Base-by-base conservation (phyloP, 30 jellyfish, hydroid and myxozoan genomes). In the Aurelia aurita complex sp. Pacific region DNA sequence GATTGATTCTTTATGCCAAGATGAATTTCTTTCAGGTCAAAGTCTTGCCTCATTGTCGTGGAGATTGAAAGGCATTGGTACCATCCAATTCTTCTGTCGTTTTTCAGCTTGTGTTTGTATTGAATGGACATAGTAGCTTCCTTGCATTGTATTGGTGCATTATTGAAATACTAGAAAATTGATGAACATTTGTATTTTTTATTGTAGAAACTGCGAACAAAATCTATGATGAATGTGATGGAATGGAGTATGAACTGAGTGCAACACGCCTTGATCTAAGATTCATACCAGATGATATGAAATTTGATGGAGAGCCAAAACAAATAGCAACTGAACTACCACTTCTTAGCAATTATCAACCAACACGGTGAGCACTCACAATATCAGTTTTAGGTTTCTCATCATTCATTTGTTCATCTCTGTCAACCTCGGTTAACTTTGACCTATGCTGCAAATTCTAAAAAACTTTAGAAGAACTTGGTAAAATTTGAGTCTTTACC, bases 231-330 rank as follows among this genome's bases (percentile, higher is more conserved):
- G 91, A 92, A 68, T 92, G 95, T 51, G 98, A 92, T 78, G 96
- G 93, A 4, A 74, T 85, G 86, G 98, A 92, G 50, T 92, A 72
- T 61, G 98, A 92, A 70, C 79, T 87, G 62, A 89, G 97, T 65
- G 97, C 97, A 17, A 82, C 96, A n/a, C 73, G 98, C 52, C 87
- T 92, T 36, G 98, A 92, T 52, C 79, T 92, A 51, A 71, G 98
- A 40, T 92, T 87, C 62, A 77, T 92, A 35, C 98, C 98, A 18
- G 98, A 92, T 14, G 97, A 88, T 5, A 83, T 80, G 86, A 82
- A 80, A 33, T 92, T 92, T 60, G 97, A 87, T 6, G 82, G 69
- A 18, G 94, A 88, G n/a, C 98, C 98, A 11, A 86, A 40, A 71
- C 90, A 96, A 40, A 79, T 86, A 32, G 91, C 91, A 13, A 85